Conservation (phyloP, 2,888 invertebrate species). For the Tanaodytes sp. region DNA sequence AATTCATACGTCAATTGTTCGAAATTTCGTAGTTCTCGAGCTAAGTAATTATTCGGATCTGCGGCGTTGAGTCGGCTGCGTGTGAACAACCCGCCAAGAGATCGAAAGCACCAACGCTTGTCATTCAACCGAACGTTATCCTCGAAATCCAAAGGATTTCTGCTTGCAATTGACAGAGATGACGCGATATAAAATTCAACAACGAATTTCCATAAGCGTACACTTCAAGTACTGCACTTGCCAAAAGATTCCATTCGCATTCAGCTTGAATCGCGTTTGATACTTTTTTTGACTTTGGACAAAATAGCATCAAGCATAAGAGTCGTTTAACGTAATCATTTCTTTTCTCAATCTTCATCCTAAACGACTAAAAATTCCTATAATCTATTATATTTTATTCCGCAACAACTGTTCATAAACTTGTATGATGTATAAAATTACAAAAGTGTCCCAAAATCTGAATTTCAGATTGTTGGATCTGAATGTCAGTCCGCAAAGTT, state of each 20-base stretch:
- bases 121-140: conserved; percentile 47
- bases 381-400: no score
- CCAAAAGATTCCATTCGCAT: conserved; percentile 40
- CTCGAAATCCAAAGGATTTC: conserved; percentile 49
- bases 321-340: no score
- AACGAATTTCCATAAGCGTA: conserved; percentile 31
- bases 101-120: conserved; percentile 46
- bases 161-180: conserved; percentile 51
- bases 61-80: conserved; percentile 47
- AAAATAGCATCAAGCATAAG: no score
- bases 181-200: conserved; percentile 50
- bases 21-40: conserved; percentile 23
- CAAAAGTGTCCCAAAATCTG: no score
- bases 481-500: no score
- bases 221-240: conserved; percentile 22
- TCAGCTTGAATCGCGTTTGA: conserved; percentile 36
- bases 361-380: no score
- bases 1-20: conserved; percentile 29
- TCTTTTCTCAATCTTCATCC: no score
- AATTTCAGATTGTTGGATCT: no score
- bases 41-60: conserved; percentile 46
- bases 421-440: no score
- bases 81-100: conserved; percentile 43
- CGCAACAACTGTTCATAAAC: no score
- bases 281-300: conserved; percentile 28